These are phyloP conservation scores for Macrosteles quadrilineatus DNA, from an alignment of 1,140 invertebrate genomes.

Conservation along the genomic window DNA sequence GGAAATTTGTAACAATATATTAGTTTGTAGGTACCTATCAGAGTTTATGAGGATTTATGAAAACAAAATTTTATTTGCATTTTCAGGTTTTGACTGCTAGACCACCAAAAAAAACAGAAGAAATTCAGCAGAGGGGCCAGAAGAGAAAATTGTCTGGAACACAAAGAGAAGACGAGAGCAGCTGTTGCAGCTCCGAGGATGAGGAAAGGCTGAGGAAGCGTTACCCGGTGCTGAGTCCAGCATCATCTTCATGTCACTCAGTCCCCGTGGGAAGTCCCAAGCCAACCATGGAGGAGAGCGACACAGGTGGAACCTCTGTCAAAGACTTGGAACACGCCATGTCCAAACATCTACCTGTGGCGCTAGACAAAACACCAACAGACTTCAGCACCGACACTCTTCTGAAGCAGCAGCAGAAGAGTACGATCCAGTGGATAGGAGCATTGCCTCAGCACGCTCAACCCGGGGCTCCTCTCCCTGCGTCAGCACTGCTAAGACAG, in stretches of 20 bases:
- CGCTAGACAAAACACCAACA: conserved; percentile 63
- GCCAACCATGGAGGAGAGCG: conserved; percentile 47
- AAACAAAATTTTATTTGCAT: no score
- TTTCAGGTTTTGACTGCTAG: conserved; percentile 30
- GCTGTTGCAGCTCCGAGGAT: conserved; percentile 55
- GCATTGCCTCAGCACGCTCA: conserved; percentile 48
- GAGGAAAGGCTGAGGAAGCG: conserved; percentile 54
- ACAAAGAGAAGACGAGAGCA: conserved; percentile 54
- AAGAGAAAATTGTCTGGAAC: conserved; percentile 54
- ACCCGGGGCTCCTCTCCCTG: conserved; percentile 59
- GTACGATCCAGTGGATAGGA: conserved; percentile 93
- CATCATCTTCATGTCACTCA: conserved; percentile 59
- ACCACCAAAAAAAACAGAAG: conserved; percentile 37
- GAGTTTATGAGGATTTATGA: no score
- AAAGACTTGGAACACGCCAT: conserved; percentile 94
- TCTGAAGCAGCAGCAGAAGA: conserved; percentile 78
- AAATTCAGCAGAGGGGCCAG: conserved; percentile 49
- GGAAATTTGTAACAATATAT: no score
- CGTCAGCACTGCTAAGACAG: conserved; percentile 84
- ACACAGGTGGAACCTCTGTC: conserved; percentile 63
- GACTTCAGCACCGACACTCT: conserved; percentile 86
- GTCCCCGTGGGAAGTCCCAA: conserved; percentile 50
- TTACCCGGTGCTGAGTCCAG: conserved; percentile 59
- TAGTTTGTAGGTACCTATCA: no score
- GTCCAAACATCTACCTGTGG: conserved; percentile 88